Evolutionary conservation across 2,797 vertebrate species (phyloP), one percentile per base, ranked within the genome.

Genomic region (Bovichtus variegatus): DNA sequence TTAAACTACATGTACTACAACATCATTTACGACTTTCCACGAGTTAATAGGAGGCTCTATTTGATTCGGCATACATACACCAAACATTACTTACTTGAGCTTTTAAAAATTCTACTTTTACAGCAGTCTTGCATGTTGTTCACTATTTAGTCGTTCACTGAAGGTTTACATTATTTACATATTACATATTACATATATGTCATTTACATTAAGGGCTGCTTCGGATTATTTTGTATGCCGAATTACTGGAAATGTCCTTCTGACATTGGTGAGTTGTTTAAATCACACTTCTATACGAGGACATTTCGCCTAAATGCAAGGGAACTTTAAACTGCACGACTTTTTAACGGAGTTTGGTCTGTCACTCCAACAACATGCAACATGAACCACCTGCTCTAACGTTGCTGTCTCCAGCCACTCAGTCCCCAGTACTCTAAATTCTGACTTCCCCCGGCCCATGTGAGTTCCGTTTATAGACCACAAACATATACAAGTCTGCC

Each of bases 401-500:
- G 54, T 25, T 71, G 76, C 78, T 82, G 76, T 82, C 75, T 69
- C 12, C 77, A 60, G 54, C 57, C 74, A 9, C 61, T 46, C 68
- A 47, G 64, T 69, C 57, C 58, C 60, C 18, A 4, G 53, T 2
- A 18, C 31, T 64, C 18, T 40, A 7, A 47, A 16, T 34, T 54
- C 76, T 40, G 34, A 55, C 71, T 64, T 77, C 58, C 70, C 59
- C 23, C 19, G 62, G 72, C 61, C 80, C 82, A 74, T 76, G 83
- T 71, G 83, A 91, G 83, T 71, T 85, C 84, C 89, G 82, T 90
- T 91, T 86, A 89, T 92, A 92, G 89, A 89, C 84, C 59, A 87
- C 85, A 85, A 83, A 92, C 81, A 74, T 75, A 83, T 55, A 86
- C 74, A 78, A 19, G 77, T 66, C 78, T 87, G 78, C 76, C 81